Percentiles rank a stretch among this genome's conserved stretches.
Evolutionary conservation across 2,888 invertebrate species (phyloP).

Genomic region (Macaria liturata): DNA sequence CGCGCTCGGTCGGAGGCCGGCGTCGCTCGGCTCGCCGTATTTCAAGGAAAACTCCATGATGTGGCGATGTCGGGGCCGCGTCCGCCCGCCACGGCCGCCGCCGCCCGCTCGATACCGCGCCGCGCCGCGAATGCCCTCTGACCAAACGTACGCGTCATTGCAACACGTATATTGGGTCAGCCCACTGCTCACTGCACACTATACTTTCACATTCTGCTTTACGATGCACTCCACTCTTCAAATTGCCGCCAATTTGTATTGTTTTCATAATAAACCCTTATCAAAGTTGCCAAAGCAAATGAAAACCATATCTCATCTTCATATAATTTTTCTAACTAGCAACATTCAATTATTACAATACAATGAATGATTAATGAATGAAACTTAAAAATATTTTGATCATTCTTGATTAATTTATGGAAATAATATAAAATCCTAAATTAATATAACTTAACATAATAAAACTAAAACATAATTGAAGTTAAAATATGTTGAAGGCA

Average conservation of each 20-base stretch:
- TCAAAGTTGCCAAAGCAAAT: slow-evolving; percentile 50
- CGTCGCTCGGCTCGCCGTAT: slow-evolving; percentile 53
- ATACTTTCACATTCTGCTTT: slow-evolving; percentile 57
- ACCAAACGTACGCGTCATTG: slow-evolving; percentile 43
- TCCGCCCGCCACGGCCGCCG: slow-evolving; percentile 55
- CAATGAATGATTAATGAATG: background rate
- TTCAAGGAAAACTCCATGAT: slow-evolving; percentile 74
- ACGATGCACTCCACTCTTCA: slow-evolving; percentile 19
- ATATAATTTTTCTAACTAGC: slow-evolving; percentile 41
- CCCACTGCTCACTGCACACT: slow-evolving; percentile 47
- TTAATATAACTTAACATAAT: too few species aligned
- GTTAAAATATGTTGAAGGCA: too few species aligned
- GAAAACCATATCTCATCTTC: slow-evolving; percentile 22
- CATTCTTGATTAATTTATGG: too few species aligned
- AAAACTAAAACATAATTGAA: too few species aligned
- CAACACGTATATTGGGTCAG: slow-evolving; percentile 58
- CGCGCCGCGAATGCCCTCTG: slow-evolving; percentile 51
- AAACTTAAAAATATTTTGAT: too few species aligned
- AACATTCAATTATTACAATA: slow-evolving; percentile 40
- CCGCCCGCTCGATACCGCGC: slow-evolving; percentile 49
- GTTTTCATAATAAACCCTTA: slow-evolving; percentile 40
- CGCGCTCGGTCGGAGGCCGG: slow-evolving; percentile 60
- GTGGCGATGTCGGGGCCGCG: slow-evolving; percentile 53
- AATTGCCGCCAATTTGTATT: slow-evolving; percentile 40
- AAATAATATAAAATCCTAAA: too few species aligned